Evolutionary conservation across 2,888 invertebrate genomes (phyloP).

Genomic region (Drosophila kuntzei): DNA sequence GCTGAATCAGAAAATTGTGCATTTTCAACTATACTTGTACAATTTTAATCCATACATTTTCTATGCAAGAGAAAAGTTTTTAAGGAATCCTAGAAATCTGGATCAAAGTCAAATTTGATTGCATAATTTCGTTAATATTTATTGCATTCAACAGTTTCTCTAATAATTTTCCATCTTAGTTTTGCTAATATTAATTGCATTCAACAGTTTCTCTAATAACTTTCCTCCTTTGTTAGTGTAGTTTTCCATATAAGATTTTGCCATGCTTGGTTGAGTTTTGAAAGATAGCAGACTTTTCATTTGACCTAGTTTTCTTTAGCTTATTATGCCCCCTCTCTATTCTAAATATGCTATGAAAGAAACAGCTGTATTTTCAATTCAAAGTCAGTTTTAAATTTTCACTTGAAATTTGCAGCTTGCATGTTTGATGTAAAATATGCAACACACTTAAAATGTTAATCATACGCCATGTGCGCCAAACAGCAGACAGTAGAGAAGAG

Average conservation of each 20-base stretch:
- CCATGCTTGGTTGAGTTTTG: neutral
- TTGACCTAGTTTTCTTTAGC: neutral
- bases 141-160: neutral
- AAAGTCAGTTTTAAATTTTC: neutral
- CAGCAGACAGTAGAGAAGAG: constrained; percentile 29
- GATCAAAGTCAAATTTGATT: neutral
- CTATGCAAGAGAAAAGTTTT: too few relatives aligned
- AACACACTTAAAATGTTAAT: constrained; percentile 69
- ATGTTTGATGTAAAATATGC: constrained; percentile 60
- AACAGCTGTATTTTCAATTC: neutral
- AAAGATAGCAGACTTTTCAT: neutral
- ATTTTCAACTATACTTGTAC: neutral
- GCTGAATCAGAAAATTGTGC: too few relatives aligned
- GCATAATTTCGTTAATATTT: neutral
- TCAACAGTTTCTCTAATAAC: neutral
- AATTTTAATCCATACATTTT: too few relatives aligned
- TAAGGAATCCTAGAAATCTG: neutral
- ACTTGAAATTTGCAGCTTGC: constrained; percentile 42
- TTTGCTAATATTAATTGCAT: neutral
- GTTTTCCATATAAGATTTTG: neutral
- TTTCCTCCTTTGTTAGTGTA: neutral
- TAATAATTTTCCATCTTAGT: neutral
- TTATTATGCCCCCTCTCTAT: neutral
- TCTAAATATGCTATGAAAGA: too few relatives aligned
- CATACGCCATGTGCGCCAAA: constrained; percentile 66